Conservation (phyloP, 2,797 vertebrate genomes). For the Silurus lanzhouensis region DNA sequence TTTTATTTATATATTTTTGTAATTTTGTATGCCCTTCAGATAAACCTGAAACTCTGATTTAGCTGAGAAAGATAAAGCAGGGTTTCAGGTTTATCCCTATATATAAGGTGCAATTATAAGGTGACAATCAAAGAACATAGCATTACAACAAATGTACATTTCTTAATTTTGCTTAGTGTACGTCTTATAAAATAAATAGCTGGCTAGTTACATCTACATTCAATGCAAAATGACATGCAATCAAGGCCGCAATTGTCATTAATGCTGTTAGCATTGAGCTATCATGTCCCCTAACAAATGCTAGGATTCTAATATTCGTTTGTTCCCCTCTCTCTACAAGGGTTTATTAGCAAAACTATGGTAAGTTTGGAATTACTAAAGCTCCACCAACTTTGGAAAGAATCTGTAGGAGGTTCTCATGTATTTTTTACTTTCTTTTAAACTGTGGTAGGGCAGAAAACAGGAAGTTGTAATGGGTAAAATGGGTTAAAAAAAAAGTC, state of each 20-base stretch:
- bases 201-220: neutral
- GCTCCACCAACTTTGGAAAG: neutral
- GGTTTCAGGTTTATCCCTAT: no score
- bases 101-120: neutral
- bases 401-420: neutral
- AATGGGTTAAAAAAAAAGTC: neutral
- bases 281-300: neutral
- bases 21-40: neutral
- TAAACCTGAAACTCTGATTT: neutral
- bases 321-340: neutral
- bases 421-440: neutral
- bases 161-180: neutral
- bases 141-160: neutral
- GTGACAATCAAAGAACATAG: neutral
- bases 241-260: neutral
- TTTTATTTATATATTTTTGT: neutral
- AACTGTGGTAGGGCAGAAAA: neutral
- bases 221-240: neutral
- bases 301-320: neutral
- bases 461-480: neutral
- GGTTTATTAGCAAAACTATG: neutral
- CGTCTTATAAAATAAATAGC: neutral
- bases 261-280: neutral
- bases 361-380: neutral
- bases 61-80: neutral